Evolutionary conservation across 2,797 vertebrate species (phyloP).

Genomic region (Euthynnus affinis): DNA sequence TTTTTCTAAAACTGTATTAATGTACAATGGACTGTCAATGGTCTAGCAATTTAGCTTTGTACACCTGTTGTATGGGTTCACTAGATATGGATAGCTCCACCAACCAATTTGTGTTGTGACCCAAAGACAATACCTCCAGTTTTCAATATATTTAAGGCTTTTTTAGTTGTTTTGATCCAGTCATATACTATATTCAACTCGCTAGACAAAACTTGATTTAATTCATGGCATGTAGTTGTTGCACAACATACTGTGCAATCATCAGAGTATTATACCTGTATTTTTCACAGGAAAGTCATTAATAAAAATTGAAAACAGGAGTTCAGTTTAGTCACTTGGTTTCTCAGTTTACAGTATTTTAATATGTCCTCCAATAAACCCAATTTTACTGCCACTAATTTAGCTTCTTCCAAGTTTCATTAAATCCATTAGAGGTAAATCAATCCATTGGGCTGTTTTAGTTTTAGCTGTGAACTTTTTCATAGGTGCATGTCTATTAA

Average conservation of each 20-base stretch:
- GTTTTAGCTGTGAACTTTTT: constrained; percentile 18
- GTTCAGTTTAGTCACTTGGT: background rate
- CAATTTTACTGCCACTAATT: background rate
- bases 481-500: constrained; percentile 16
- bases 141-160: no score
- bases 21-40: no score
- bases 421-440: background rate
- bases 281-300: constrained; percentile 17
- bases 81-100: background rate
- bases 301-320: constrained; percentile 1
- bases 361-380: constrained; percentile 6
- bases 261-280: background rate
- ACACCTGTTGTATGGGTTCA: background rate
- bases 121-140: no score
- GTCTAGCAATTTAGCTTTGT: background rate
- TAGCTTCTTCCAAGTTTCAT: constrained; percentile 16
- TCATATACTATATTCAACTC: no score
- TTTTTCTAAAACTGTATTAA: background rate
- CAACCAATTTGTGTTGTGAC: background rate
- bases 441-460: background rate
- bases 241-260: background rate
- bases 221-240: background rate
- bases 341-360: constrained; percentile 5
- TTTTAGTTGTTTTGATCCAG: no score
- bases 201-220: no score